phyloP scores from a whole-genome alignment of 2,888 invertebrate species.

The Idaea aversata region DNA sequence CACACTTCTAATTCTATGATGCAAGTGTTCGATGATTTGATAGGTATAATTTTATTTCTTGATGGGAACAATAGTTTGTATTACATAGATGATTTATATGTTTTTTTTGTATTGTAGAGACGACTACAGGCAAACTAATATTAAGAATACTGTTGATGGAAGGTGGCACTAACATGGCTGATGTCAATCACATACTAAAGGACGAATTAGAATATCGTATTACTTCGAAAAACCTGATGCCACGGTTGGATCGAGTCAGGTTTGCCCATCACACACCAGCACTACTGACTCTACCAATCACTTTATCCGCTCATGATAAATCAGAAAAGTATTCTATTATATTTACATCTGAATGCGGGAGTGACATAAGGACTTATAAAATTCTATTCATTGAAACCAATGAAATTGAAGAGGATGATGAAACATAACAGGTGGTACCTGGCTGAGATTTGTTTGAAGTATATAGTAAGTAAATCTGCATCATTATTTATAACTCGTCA shows the following conservation, averaged over 20 bases:
- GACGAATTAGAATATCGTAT: conserved; percentile 51
- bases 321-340: conserved; percentile 60
- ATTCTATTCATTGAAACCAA: conserved; percentile 49
- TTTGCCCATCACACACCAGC: conserved; percentile 53
- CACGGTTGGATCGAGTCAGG: conserved; percentile 49
- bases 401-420: neutral
- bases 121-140: conserved; percentile 60
- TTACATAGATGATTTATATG: neutral
- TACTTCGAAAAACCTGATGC: conserved; percentile 48
- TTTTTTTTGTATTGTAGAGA: conserved; percentile 56
- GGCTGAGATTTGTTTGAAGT: neutral
- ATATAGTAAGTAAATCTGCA: neutral
- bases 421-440: neutral
- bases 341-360: conserved; percentile 67
- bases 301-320: conserved; percentile 47
- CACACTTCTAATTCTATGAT: conserved; percentile 64
- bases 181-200: conserved; percentile 59
- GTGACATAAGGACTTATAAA: conserved; percentile 69
- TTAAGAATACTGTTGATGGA: conserved; percentile 60
- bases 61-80: neutral
- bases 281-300: conserved; percentile 51
- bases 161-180: conserved; percentile 61
- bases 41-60: conserved; percentile 41
- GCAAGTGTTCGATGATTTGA: conserved; percentile 58
- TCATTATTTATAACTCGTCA: neutral